A percentile compares a stretch with the other conserved stretches of the same genome.
phyloP scores from a whole-genome alignment of 2,113 vertebrate species.

The Campylomormyrus numenius region DNA sequence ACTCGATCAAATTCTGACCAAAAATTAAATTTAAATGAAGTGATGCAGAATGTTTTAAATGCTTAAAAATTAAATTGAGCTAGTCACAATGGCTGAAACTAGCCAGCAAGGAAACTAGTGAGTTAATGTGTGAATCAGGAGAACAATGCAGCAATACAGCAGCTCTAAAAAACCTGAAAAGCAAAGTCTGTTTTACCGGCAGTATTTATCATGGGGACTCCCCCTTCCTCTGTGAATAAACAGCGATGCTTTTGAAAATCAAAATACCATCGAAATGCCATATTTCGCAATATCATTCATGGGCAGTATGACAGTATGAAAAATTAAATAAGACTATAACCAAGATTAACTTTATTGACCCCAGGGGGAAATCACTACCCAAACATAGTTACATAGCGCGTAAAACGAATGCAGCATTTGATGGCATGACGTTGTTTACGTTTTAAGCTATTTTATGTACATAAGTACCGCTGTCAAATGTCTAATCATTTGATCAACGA shows the following conservation, averaged over 20 bases:
- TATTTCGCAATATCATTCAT: neutral
- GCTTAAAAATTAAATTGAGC: neutral
- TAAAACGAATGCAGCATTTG: too few relatives aligned
- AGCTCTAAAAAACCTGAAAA: too few relatives aligned
- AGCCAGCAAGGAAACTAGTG: too few relatives aligned
- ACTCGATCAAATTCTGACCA: neutral
- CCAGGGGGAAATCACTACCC: neutral
- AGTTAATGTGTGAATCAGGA: too few relatives aligned
- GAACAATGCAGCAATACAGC: too few relatives aligned
- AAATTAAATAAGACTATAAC: neutral
- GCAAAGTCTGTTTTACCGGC: too few relatives aligned
- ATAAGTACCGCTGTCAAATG: too few relatives aligned
- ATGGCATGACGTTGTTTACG: too few relatives aligned
- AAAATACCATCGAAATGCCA: neutral
- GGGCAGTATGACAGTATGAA: neutral
- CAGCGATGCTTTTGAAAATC: neutral
- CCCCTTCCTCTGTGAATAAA: neutral
- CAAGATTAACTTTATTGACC: neutral
- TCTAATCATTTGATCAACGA: too few relatives aligned
- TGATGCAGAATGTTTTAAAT: neutral
- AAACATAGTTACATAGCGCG: too few relatives aligned
- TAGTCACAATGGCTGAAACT: neutral
- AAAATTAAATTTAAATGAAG: neutral
- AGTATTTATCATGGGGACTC: neutral
- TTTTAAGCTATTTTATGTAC: too few relatives aligned